A percentile compares a stretch with the other conserved stretches of the same genome.
phyloP scores from a whole-genome alignment of 2,797 vertebrate species.

The Pelobates cultripes region DNA sequence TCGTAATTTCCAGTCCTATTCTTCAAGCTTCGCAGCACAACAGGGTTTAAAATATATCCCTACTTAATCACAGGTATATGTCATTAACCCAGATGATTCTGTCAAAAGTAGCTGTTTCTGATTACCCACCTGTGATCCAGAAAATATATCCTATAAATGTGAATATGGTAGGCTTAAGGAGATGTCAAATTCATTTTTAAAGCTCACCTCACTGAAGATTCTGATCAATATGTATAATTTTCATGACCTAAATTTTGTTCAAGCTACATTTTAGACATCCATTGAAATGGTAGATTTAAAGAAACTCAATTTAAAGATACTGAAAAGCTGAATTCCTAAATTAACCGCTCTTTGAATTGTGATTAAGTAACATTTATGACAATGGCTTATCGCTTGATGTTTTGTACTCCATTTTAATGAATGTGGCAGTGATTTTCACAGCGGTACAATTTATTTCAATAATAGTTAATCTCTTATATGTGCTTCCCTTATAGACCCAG shows the following conservation, averaged over 20 bases:
- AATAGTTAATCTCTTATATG: conserved; percentile 32
- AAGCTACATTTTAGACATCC: not conserved
- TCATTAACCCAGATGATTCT: not conserved
- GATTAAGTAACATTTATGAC: conserved; percentile 31
- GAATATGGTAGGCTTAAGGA: not conserved
- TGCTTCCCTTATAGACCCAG: conserved; percentile 29
- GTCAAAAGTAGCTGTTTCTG: not conserved
- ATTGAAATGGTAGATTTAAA: not conserved
- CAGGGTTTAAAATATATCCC: not conserved
- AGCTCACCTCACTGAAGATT: no score
- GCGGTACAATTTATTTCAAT: not conserved
- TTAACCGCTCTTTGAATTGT: conserved; percentile 18
- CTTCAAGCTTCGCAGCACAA: not conserved
- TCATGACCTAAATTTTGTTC: not conserved
- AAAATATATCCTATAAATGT: not conserved
- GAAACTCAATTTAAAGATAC: conserved; percentile 11
- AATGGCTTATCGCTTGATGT: conserved; percentile 34
- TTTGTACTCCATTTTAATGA: conserved; percentile 30
- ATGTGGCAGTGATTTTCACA: conserved; percentile 19
- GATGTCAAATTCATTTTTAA: not conserved
- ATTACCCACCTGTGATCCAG: not conserved
- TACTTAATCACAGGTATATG: not conserved
- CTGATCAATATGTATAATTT: not conserved
- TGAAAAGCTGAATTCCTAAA: conserved; percentile 21
- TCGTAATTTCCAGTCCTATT: not conserved